Evolutionary conservation across 2,888 invertebrate species (phyloP).

Genomic region (Osmoderma eremita): DNA sequence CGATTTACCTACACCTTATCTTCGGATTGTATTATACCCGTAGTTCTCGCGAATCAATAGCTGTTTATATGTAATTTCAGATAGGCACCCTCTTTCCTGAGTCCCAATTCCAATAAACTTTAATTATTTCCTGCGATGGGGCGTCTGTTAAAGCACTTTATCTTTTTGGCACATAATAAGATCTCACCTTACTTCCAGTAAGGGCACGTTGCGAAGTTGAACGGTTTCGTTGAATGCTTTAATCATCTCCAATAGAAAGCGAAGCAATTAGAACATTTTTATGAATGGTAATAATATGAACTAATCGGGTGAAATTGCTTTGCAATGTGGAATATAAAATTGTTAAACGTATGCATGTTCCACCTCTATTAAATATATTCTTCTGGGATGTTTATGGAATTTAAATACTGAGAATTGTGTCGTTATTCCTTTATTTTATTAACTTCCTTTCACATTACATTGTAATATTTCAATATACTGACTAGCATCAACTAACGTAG

Average conservation of each 20-base stretch:
- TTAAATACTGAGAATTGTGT: too few relatives aligned
- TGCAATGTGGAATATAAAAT: too few relatives aligned
- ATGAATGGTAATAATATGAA: not conserved
- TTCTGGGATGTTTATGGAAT: too few relatives aligned
- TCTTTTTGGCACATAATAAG: slow-evolving; percentile 47
- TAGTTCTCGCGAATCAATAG: slow-evolving; percentile 46
- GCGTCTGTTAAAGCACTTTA: slow-evolving; percentile 51
- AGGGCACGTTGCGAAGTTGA: slow-evolving; percentile 21
- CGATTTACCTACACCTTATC: slow-evolving; percentile 4
- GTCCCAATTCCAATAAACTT: slow-evolving; percentile 54
- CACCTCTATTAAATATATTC: too few relatives aligned
- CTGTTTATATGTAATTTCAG: slow-evolving; percentile 49
- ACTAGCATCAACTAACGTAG: too few relatives aligned
- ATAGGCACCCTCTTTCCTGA: slow-evolving; percentile 48
- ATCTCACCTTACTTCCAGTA: slow-evolving; percentile 30
- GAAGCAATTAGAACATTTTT: slow-evolving; percentile 29
- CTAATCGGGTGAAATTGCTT: too few relatives aligned
- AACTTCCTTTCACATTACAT: too few relatives aligned
- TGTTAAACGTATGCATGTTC: too few relatives aligned
- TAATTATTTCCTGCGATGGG: slow-evolving; percentile 53
- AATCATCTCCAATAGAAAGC: slow-evolving; percentile 29
- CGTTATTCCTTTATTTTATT: too few relatives aligned
- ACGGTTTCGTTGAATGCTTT: slow-evolving; percentile 30
- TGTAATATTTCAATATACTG: too few relatives aligned
- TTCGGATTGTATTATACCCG: slow-evolving; percentile 29